A percentile compares a stretch with the other conserved stretches of the same genome.
Conservation (phyloP, 2,888 invertebrate genomes). For the Atethmia centrago region DNA sequence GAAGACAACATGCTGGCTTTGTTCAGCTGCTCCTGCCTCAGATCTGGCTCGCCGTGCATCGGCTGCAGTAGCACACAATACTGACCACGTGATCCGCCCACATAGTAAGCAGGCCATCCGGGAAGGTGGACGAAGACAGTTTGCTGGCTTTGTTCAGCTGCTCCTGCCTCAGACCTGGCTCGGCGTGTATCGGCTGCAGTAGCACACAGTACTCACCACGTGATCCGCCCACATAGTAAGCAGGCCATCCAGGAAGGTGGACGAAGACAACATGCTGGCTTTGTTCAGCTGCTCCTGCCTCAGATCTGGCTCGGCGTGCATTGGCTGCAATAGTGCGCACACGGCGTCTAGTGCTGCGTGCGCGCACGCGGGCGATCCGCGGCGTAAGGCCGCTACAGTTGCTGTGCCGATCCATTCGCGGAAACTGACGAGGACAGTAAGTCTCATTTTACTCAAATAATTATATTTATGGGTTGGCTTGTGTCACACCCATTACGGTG, state of each 20-base stretch:
- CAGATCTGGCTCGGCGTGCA: conserved; percentile 98
- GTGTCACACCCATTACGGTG: background rate
- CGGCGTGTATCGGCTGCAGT: conserved; percentile 99
- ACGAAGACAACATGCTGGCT: conserved; percentile 97
- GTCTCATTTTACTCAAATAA: background rate
- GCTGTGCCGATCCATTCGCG: conserved; percentile 98
- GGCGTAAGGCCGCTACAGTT: conserved; percentile 96
- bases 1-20: conserved; percentile 98
- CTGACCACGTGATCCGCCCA: conserved; percentile 97
- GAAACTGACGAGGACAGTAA: conserved; percentile 90
- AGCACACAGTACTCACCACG: conserved; percentile 93
- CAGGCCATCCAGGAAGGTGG: conserved; percentile 97
- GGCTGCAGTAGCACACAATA: conserved; percentile 96
- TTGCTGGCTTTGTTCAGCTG: conserved; percentile 99
- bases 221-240: conserved; percentile 98
- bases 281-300: conserved; percentile 99
- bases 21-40: conserved; percentile 99
- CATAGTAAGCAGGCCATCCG: conserved; percentile 98
- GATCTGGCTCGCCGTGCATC: conserved; percentile 98
- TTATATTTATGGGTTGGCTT: background rate
- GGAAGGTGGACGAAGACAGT: conserved; percentile 96
- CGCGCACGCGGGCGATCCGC: conserved; percentile 96
- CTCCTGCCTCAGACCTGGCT: conserved; percentile 99
- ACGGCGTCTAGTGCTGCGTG: conserved; percentile 99
- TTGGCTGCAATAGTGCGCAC: conserved; percentile 99